These are phyloP conservation scores for Cheilinus undulatus DNA, from an alignment of 2,113 vertebrate species.

Conservation along the genomic window DNA sequence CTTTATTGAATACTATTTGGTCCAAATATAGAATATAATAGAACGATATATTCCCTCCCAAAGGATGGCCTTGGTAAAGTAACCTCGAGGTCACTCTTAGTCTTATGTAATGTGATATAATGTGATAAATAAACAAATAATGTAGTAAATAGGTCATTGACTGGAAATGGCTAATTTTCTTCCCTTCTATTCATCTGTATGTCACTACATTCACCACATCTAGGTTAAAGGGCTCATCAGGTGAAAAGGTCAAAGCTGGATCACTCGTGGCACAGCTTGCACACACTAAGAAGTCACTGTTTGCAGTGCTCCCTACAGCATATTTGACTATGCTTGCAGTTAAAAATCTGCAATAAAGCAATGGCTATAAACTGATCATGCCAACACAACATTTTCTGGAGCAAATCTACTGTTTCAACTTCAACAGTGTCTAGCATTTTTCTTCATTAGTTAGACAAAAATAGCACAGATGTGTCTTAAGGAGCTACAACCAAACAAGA, in stretches of 20 bases:
- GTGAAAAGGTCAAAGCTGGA: slow-evolving; percentile 1
- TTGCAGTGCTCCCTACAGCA: background rate
- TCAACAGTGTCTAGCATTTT: no score
- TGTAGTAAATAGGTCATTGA: slow-evolving; percentile 12
- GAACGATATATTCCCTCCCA: no score
- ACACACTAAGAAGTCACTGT: background rate
- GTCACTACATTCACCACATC: background rate
- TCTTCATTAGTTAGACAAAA: no score
- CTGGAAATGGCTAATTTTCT: background rate
- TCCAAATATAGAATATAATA: no score
- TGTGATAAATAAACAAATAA: no score
- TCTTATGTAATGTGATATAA: slow-evolving; percentile 11
- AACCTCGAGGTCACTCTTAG: background rate
- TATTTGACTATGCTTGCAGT: background rate
- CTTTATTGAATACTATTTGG: no score
- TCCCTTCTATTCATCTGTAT: no score
- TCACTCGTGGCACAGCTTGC: background rate
- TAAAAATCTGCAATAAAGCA: background rate
- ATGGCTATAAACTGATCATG: background rate
- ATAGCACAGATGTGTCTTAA: background rate
- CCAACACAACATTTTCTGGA: background rate
- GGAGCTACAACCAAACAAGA: no score
- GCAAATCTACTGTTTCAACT: background rate
- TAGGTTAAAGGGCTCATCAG: background rate
- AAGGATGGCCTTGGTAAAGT: no score